phyloP scores from a whole-genome alignment of 2,888 invertebrate species.

The Stramonita haemastoma region DNA sequence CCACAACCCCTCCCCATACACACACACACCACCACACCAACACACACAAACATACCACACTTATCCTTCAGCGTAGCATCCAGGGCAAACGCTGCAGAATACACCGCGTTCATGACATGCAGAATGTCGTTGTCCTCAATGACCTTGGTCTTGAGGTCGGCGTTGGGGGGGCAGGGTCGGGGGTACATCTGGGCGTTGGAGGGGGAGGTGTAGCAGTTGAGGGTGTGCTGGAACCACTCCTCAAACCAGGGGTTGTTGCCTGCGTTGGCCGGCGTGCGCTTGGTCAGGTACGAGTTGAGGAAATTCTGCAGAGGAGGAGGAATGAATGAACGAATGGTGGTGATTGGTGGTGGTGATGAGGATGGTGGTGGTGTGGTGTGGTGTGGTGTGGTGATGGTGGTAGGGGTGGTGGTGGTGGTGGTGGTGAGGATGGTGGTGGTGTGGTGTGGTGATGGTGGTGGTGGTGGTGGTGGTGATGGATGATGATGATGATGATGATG shows the following conservation, averaged over 20 bases:
- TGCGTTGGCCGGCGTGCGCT: slow-evolving; percentile 66
- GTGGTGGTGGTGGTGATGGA: slow-evolving; percentile 32
- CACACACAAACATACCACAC: slow-evolving; percentile 54
- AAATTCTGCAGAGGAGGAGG: slow-evolving; percentile 51
- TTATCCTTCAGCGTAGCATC: slow-evolving; percentile 62
- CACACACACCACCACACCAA: no score
- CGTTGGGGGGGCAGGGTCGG: slow-evolving; percentile 54
- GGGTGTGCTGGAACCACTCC: slow-evolving; percentile 77
- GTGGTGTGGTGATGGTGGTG: no score
- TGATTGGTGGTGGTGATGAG: neutral
- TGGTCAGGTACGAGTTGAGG: slow-evolving; percentile 62
- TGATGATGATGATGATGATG: no score
- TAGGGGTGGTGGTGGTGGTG: neutral
- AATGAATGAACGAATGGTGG: slow-evolving; percentile 47
- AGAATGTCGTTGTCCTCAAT: slow-evolving; percentile 69
- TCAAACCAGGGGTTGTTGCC: slow-evolving; percentile 78
- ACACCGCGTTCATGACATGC: slow-evolving; percentile 74
- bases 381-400: slow-evolving; percentile 41
- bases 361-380: neutral
- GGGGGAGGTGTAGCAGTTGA: slow-evolving; percentile 72
- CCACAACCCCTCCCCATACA: no score
- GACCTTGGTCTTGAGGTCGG: slow-evolving; percentile 58
- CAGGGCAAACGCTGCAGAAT: slow-evolving; percentile 69
- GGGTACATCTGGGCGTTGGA: slow-evolving; percentile 53
- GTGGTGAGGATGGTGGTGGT: neutral